Percentiles rank a stretch among this genome's conserved stretches.
Conservation (phyloP, 2,113 vertebrate species). For the Callocephalon fimbriatum region DNA sequence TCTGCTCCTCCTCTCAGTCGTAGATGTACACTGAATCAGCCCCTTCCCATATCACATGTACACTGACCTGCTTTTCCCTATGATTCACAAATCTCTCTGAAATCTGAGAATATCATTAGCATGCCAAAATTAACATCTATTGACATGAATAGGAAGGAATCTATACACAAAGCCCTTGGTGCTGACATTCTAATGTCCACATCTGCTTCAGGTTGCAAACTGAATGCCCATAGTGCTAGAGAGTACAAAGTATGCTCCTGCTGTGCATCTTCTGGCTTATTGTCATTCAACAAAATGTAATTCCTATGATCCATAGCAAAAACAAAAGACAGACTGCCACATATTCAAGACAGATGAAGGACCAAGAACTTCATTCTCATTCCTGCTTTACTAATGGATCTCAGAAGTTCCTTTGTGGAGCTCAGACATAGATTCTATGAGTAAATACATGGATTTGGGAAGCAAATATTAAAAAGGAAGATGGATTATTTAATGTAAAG, state of each 20-base stretch:
- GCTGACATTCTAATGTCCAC: not conserved
- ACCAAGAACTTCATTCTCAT: not conserved
- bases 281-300: not conserved
- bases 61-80: rapidly evolving
- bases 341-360: not conserved
- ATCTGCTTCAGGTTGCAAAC: not conserved
- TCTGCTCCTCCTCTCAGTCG: not conserved
- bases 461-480: not conserved
- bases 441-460: not conserved
- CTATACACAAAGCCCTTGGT: rapidly evolving
- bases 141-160: not conserved
- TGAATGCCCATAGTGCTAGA: not conserved
- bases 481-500: not conserved
- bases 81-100: not conserved
- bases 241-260: not conserved
- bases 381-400: not conserved
- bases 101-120: not conserved
- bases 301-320: not conserved
- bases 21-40: not conserved
- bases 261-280: not conserved
- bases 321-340: not conserved
- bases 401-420: not conserved
- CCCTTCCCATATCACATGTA: not conserved
- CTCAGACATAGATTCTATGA: not conserved
- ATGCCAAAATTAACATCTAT: not conserved